Evolutionary conservation across 92 coral and sea anemone genomes (phyloP).

Genomic region (Muricea muricata): DNA sequence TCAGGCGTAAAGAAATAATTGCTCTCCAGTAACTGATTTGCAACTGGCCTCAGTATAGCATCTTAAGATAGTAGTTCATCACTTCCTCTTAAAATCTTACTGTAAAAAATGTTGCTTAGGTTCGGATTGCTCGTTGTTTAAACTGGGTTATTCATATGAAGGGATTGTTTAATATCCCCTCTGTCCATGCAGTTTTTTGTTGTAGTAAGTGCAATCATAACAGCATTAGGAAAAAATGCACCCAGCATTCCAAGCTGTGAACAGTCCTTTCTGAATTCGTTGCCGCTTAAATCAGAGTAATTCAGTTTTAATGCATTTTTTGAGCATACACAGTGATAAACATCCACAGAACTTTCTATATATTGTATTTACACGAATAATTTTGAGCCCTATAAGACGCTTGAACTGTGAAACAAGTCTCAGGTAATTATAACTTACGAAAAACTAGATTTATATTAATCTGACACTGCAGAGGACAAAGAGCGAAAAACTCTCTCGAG

Average conservation of each 20-base stretch:
- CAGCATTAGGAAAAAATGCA: constrained; percentile 16
- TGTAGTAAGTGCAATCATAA: constrained; percentile 36
- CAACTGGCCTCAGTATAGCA: constrained; percentile 29
- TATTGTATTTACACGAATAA: no score
- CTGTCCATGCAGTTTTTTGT: constrained; percentile 38
- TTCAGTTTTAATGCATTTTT: no score
- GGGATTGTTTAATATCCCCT: constrained; percentile 4
- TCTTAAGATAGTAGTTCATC: constrained; percentile 39
- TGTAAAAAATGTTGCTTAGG: constrained; percentile 35
- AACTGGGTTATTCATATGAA: constrained; percentile 25
- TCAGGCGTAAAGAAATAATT: neutral
- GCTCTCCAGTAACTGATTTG: constrained; percentile 32
- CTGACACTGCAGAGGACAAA: no score
- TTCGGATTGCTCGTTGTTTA: constrained; percentile 35
- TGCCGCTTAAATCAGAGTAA: constrained; percentile 44
- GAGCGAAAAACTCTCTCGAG: no score
- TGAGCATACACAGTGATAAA: no score
- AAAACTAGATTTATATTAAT: no score
- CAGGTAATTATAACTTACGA: no score
- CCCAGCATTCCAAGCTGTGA: constrained; percentile 43
- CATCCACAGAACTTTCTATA: no score
- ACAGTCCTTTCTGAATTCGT: constrained; percentile 34
- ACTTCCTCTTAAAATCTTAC: constrained; percentile 15
- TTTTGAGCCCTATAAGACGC: no score
- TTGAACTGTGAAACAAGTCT: no score